Conservation (phyloP, 2,113 vertebrate species). For the Canis aureus region DNA sequence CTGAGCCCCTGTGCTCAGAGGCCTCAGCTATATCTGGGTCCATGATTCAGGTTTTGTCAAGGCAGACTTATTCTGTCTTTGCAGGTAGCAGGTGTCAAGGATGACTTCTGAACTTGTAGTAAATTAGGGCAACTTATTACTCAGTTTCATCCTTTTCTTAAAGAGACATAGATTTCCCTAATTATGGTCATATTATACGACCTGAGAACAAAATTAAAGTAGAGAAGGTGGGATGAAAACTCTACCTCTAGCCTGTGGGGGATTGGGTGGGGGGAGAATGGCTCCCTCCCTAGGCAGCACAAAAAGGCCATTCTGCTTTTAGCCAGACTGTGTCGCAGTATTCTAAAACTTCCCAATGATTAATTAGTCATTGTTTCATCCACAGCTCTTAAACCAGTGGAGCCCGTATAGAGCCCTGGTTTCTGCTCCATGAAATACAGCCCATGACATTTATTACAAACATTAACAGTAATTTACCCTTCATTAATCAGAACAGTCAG, state of each 20-base stretch:
- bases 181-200: neutral
- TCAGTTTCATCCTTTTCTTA: neutral
- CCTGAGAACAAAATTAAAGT: neutral
- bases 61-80: neutral
- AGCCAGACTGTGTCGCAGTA: neutral
- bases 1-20: neutral
- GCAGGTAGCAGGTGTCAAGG: neutral
- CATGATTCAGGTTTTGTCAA: neutral
- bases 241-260: neutral
- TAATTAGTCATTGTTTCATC: conserved; percentile 71
- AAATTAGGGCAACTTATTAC: neutral
- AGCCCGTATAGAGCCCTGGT: conserved; percentile 23
- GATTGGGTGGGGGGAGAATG: neutral
- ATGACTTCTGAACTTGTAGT: neutral
- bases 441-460: conserved; percentile 81
- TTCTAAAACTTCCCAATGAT: conserved; percentile 62
- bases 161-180: neutral
- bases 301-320: neutral
- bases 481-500: conserved; percentile 81
- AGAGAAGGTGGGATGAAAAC: conserved; percentile 21
- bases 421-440: conserved; percentile 79
- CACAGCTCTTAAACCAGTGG: conserved; percentile 64
- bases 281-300: neutral
- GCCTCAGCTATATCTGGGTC: neutral
- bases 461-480: conserved; percentile 82